These are phyloP conservation scores for Prinia subflava DNA, from an alignment of 2,113 vertebrate species.

Conservation along the genomic window DNA sequence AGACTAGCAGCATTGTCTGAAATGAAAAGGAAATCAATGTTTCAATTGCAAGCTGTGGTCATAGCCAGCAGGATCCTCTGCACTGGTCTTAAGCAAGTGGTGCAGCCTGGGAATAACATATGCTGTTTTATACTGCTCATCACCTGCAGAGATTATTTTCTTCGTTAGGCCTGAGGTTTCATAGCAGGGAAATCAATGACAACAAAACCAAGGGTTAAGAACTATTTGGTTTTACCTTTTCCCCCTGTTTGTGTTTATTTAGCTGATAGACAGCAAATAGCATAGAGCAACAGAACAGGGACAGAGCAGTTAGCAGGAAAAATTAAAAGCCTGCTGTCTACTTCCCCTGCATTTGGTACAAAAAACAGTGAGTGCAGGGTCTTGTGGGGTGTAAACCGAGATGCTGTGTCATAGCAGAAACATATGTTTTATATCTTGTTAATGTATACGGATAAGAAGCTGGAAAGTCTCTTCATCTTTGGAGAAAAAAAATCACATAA, in stretches of 20 bases:
- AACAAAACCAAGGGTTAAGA: not conserved
- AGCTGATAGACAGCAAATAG: not conserved
- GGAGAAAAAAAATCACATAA: not conserved
- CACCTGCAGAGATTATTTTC: not conserved
- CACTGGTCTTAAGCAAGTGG: not conserved
- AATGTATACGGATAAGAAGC: not conserved
- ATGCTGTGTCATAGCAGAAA: not conserved
- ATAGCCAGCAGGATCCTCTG: not conserved
- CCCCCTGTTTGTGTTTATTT: not conserved
- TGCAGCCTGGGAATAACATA: not conserved
- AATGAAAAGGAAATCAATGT: not conserved
- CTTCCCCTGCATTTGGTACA: not conserved
- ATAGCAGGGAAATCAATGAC: not conserved
- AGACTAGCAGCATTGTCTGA: not conserved
- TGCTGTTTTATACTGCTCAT: not conserved
- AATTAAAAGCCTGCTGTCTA: not conserved
- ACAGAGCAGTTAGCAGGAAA: not conserved
- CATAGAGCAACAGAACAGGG: not conserved
- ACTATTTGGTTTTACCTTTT: not conserved
- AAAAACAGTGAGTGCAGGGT: not conserved
- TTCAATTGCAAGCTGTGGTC: not conserved
- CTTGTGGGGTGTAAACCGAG: not conserved
- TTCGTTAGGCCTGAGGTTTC: not conserved
- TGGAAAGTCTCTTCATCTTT: not conserved
- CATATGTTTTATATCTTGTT: not conserved